Evolutionary conservation across 23 tunicate species (phyloP), one percentile per base, ranked within the genome.

Genomic region (Styela clava): DNA sequence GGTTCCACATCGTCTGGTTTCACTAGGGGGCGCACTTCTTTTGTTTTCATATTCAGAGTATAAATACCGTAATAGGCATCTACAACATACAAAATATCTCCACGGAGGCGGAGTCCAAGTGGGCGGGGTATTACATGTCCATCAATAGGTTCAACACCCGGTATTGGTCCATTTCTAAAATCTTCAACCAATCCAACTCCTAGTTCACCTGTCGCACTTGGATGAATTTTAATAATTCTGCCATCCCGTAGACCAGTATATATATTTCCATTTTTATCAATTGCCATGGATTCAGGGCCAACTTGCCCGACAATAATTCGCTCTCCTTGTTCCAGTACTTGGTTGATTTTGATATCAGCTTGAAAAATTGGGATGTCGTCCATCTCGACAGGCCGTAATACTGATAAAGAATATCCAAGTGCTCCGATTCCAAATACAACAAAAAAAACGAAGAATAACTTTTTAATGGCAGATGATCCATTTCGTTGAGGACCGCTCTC

Each of bases 1-100:
- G 81, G 81, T 20, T 51, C 69, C 31, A 52, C 81, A 52, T 76
- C 81, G 26, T 18, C 65, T 25, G 81, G 81, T 23, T 76, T 24
- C 24, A 76, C 65, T 7, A 76, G 28, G 20, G 1, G 24, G 24
- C 37, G 2, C 33, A 52, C 29, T 24, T 52, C 16, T 76, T 76
- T 76, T 22, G 64, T 52, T 21, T 52, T 44, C 12, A 76, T 21
- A 25, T 76, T 44, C 9, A 76, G 25, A 18, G 81, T 37, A 31
- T 76, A 76, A 25, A 76, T 16, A 16, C 81, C 81, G 24, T 52
- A 76, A 29, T 35, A 76, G n/a, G 81, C 81, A 56, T 76, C 81
- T 20, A 52, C 81, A 12, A 76, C 33, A 29, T 44, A 76, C 52
- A 76, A 76, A 24, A 24, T 21, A 25, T 44, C 81, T 20, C 65